Conservation (phyloP, 2,797 vertebrate species). For the Tenualosa thibaudeaui region DNA sequence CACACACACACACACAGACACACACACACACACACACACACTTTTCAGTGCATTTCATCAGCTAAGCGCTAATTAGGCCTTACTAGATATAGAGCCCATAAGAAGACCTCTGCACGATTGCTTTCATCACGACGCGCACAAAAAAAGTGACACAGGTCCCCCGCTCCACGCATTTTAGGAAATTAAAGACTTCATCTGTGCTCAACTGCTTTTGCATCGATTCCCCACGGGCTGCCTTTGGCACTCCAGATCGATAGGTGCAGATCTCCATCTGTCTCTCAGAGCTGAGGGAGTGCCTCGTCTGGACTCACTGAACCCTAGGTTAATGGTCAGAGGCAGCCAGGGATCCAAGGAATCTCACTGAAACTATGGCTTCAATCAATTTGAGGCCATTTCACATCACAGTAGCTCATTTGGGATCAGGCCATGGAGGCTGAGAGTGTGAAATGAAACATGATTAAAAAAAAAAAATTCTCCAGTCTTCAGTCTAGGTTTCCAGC, state of each 20-base stretch:
- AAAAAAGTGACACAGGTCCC: slow-evolving; percentile 2
- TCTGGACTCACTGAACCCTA: neutral
- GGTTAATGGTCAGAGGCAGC: neutral
- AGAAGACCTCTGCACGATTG: neutral
- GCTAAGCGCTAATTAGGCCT: neutral
- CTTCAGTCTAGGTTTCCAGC: slow-evolving; percentile 5
- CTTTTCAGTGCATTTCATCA: neutral
- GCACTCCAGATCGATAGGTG: neutral
- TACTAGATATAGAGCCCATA: neutral
- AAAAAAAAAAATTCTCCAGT: slow-evolving; percentile 57
- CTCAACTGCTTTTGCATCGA: neutral
- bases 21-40: slow-evolving; percentile 1
- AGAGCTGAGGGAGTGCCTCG: slow-evolving; percentile 39
- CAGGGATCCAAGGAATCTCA: neutral
- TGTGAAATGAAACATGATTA: slow-evolving; percentile 44
- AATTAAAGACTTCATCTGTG: slow-evolving; percentile 4
- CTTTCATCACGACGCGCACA: neutral
- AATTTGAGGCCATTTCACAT: slow-evolving; percentile 14
- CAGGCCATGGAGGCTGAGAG: slow-evolving; percentile 10
- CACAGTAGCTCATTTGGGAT: slow-evolving; percentile 18
- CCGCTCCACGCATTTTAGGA: slow-evolving; percentile 8
- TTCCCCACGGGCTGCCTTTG: neutral
- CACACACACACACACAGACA: slow-evolving; percentile 14
- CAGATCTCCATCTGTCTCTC: slow-evolving; percentile 27
- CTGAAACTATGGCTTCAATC: neutral